Conservation (phyloP, 2,797 vertebrate species). For the Parauchenoglanis ngamensis region DNA sequence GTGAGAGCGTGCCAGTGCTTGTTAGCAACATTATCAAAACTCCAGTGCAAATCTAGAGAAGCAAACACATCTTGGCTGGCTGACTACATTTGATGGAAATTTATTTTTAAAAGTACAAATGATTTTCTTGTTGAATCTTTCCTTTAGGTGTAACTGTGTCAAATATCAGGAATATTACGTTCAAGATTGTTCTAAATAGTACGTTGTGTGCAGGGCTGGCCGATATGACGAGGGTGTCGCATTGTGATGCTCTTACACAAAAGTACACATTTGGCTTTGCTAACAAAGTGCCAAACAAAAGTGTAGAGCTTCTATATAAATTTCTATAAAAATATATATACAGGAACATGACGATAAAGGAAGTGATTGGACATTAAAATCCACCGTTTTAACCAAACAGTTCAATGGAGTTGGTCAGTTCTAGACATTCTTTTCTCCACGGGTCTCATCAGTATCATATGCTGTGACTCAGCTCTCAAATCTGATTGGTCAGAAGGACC, state of each 20-base stretch:
- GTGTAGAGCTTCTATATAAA: not conserved
- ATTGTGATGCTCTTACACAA: not conserved
- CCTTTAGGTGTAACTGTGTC: not conserved
- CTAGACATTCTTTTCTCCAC: too few relatives aligned
- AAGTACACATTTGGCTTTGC: not conserved
- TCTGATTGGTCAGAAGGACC: constrained; percentile 2
- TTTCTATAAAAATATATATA: not conserved
- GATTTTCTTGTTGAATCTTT: not conserved
- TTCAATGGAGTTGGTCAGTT: not conserved
- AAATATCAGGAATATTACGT: not conserved
- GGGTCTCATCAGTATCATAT: not conserved
- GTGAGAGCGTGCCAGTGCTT: not conserved
- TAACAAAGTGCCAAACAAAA: not conserved
- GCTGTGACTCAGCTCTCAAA: not conserved
- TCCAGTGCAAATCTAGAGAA: not conserved
- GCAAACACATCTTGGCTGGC: not conserved
- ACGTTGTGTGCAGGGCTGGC: not conserved
- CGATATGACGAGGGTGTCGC: not conserved
- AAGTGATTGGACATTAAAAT: not conserved
- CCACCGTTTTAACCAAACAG: not conserved
- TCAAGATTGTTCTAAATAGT: not conserved
- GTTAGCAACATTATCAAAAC: not conserved
- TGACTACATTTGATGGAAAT: not conserved
- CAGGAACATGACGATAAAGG: not conserved
- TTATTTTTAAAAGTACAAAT: not conserved